A percentile compares a stretch with the other conserved stretches of the same genome.
Evolutionary conservation across 2,888 invertebrate genomes (phyloP).

Genomic region (Cheilosia urbana): DNA sequence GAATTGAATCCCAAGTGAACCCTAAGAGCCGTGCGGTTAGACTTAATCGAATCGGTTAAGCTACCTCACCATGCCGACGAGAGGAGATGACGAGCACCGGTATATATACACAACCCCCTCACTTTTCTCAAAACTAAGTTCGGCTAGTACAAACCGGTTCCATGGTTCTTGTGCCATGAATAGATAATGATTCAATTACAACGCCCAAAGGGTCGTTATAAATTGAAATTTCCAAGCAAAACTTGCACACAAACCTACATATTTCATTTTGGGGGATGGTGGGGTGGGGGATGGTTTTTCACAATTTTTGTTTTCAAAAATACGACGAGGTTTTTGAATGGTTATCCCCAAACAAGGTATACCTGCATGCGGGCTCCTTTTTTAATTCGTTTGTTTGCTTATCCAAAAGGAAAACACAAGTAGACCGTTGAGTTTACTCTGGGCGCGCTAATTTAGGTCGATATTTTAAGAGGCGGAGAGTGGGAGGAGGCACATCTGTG

Average conservation of each 20-base stretch:
- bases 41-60: slow-evolving; percentile 76
- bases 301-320: slow-evolving; percentile 5
- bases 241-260: slow-evolving; percentile 70
- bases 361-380: slow-evolving; percentile 50
- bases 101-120: slow-evolving; percentile 4
- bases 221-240: slow-evolving; percentile 74
- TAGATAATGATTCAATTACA: slow-evolving; percentile 76
- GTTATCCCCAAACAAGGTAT: slow-evolving; percentile 30
- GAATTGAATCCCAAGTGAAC: slow-evolving; percentile 75
- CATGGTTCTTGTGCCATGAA: slow-evolving; percentile 67
- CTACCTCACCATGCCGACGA: slow-evolving; percentile 50
- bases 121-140: slow-evolving; percentile 69
- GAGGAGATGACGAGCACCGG: slow-evolving; percentile 20
- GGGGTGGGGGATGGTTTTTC: not conserved
- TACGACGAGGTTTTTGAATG: slow-evolving; percentile 29
- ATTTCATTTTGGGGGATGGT: slow-evolving; percentile 46
- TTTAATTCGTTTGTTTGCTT: slow-evolving; percentile 70
- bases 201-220: slow-evolving; percentile 76
- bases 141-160: slow-evolving; percentile 35
- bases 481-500: not conserved
- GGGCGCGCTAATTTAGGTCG: slow-evolving; percentile 68
- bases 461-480: slow-evolving; percentile 30
- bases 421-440: slow-evolving; percentile 49
- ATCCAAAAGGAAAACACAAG: slow-evolving; percentile 71
- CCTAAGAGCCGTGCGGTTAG: slow-evolving; percentile 73